These are phyloP conservation scores for Drosophila takahashii DNA, from an alignment of 1,140 invertebrate species.

Conservation along the genomic window DNA sequence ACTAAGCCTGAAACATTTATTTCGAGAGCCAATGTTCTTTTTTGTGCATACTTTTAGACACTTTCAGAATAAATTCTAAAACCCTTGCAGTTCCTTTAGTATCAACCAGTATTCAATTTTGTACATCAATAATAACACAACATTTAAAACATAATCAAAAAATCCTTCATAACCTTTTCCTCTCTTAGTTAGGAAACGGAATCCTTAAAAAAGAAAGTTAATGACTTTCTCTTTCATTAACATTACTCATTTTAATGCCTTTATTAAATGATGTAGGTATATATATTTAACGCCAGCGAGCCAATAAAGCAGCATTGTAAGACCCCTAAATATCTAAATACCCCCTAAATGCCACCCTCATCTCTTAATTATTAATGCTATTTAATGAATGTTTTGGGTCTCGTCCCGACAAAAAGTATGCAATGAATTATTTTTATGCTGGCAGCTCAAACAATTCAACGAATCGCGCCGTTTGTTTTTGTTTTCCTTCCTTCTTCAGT, in stretches of 20 bases:
- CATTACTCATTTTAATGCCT: background rate
- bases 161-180: background rate
- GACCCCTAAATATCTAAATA: constrained; percentile 25
- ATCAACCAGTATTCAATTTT: background rate
- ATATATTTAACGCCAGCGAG: constrained; percentile 54
- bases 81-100: background rate
- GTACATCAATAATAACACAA: background rate
- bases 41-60: background rate
- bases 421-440: constrained; percentile 77
- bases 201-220: background rate
- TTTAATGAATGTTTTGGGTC: constrained; percentile 66
- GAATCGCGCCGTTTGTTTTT: constrained; percentile 50
- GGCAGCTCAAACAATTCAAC: constrained; percentile 51
- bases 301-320: constrained; percentile 76
- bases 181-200: background rate
- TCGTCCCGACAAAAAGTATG: constrained; percentile 54
- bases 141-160: no score
- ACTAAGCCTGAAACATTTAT: no score
- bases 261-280: constrained; percentile 7
- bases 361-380: constrained; percentile 78
- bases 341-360: constrained; percentile 31
- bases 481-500: constrained; percentile 30
- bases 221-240: background rate
- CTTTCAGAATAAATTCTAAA: background rate
- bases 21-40: no score